Percentiles rank a stretch among this genome's conserved stretches.
phyloP scores from a whole-genome alignment of 2,113 vertebrate genomes.

The Stomatorhinus ivindoensis region DNA sequence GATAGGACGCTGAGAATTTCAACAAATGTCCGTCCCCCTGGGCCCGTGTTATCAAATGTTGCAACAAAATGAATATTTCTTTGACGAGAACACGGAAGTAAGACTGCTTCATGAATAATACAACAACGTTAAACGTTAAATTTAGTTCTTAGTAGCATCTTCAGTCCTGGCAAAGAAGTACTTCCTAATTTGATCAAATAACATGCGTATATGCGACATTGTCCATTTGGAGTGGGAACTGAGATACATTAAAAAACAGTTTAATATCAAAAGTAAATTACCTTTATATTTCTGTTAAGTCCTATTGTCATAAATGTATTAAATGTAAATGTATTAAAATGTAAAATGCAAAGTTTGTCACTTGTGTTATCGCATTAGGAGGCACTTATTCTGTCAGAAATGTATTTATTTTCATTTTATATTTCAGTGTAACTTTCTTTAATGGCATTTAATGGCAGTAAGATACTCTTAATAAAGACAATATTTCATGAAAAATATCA shows the following conservation, averaged over 20 bases:
- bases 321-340: neutral
- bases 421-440: neutral
- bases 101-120: neutral
- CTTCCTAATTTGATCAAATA: neutral
- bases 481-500: neutral
- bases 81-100: neutral
- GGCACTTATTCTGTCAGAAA: neutral
- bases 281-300: neutral
- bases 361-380: neutral
- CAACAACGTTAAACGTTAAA: neutral
- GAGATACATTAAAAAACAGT: neutral
- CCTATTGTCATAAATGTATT: neutral
- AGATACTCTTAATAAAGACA: neutral
- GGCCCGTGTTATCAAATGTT: neutral
- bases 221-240: neutral
- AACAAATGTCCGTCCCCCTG: neutral
- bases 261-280: neutral
- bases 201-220: neutral
- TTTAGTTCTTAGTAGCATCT: neutral
- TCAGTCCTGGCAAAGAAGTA: neutral
- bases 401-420: neutral
- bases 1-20: neutral
- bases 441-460: neutral
- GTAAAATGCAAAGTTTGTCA: neutral
- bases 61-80: neutral